These are phyloP conservation scores for Rhynchomys soricoides DNA, from an alignment of 2,113 vertebrate species.

Conservation along the genomic window DNA sequence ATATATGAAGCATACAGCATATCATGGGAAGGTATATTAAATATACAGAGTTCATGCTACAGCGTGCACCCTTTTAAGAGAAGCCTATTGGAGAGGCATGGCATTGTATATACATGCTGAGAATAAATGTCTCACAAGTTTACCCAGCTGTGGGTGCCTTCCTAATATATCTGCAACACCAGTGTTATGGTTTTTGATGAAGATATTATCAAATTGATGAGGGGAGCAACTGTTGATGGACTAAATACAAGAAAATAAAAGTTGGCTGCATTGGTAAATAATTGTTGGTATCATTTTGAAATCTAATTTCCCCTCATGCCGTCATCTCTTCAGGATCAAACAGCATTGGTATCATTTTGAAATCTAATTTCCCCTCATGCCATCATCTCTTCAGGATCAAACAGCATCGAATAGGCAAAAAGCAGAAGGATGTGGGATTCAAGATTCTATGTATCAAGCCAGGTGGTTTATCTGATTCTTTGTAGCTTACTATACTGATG, in stretches of 20 bases:
- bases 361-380: neutral
- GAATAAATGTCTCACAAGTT: conserved; percentile 72
- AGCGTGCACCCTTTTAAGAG: conserved; percentile 73
- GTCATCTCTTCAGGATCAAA: neutral
- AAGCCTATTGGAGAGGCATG: conserved; percentile 75
- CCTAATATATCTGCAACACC: conserved; percentile 72
- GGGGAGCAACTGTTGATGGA: conserved; percentile 25
- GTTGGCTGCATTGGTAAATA: neutral
- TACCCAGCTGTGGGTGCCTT: conserved; percentile 68
- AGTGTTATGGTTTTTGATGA: conserved; percentile 52
- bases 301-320: neutral
- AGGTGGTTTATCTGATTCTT: neutral
- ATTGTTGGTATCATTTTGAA: neutral
- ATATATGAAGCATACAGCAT: conserved; percentile 77
- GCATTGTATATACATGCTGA: conserved; percentile 79
- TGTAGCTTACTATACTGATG: neutral
- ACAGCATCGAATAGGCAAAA: neutral
- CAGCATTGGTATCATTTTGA: neutral
- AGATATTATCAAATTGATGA: conserved; percentile 12
- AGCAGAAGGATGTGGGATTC: neutral
- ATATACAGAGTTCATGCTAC: conserved; percentile 80
- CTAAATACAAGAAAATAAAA: conserved; percentile 45
- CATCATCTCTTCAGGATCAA: neutral
- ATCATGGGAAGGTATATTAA: conserved; percentile 71
- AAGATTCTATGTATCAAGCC: neutral